A percentile compares a stretch with the other conserved stretches of the same genome.
Evolutionary conservation across 2,113 vertebrate genomes (phyloP).

Genomic region (Struthio camelus): DNA sequence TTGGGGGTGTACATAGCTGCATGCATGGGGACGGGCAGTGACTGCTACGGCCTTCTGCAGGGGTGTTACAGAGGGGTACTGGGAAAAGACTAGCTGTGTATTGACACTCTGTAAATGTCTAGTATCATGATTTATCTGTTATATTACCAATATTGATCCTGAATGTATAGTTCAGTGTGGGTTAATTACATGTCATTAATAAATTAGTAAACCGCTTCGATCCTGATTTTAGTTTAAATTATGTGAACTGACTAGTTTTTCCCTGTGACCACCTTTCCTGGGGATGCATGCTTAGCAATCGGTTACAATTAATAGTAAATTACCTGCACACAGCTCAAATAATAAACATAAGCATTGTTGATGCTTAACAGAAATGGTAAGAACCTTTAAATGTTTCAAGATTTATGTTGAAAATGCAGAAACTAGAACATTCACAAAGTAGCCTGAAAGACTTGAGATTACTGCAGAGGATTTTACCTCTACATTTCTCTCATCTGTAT

Average conservation of each 20-base stretch:
- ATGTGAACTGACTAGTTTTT: not conserved
- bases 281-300: not conserved
- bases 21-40: no score
- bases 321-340: not conserved
- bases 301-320: not conserved
- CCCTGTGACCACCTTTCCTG: not conserved
- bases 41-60: rapidly evolving
- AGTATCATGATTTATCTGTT: not conserved
- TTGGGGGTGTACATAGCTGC: rapidly evolving
- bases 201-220: not conserved
- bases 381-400: not conserved
- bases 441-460: not conserved
- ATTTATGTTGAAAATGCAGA: not conserved
- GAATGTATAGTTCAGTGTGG: not conserved
- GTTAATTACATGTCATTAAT: constrained; percentile 27
- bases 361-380: not conserved
- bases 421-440: not conserved
- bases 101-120: not conserved
- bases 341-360: not conserved
- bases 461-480: not conserved
- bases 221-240: not conserved
- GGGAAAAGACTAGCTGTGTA: not conserved
- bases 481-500: not conserved
- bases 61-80: rapidly evolving
- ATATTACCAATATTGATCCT: constrained; percentile 17